Base-by-base conservation (phyloP, 2,888 invertebrate species). In the Liodrosophila aerea region DNA sequence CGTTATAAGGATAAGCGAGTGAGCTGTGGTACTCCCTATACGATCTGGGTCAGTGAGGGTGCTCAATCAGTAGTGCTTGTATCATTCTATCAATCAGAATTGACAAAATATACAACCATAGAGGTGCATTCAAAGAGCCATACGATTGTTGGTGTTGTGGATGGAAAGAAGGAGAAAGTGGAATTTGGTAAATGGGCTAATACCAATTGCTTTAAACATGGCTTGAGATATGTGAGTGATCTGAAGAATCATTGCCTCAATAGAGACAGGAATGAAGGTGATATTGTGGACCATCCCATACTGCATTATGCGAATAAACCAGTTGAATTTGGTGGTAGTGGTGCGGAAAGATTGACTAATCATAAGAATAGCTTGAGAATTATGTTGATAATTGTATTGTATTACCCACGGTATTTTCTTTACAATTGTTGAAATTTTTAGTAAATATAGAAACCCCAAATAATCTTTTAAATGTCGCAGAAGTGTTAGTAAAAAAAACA, bases 261-360 rank as follows among this genome's bases (percentile, higher is more conserved):
- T 1, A 22, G 36, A n/a, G 11, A 47, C 8, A 36, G 15, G 13
- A 11, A 47, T 29, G 4, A 1, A 8, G 11, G 29, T 11, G 36
- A 47, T 36, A 47, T 47, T 36, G 36, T 36, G 1, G 15, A 47
- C 7, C 15, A 37, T 9, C 36, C 47, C 12, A 29, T 47, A 4
- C 9, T 47, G 15, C 27, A 36, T 16, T 37, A 47, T 37, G 47
- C 8, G 8, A 22, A 22, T 22, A n/a, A n/a, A n/a, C n/a, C n/a
- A n/a, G n/a, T n/a, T n/a, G n/a, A n/a, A n/a, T n/a, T n/a, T n/a
- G n/a, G n/a, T n/a, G n/a, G n/a, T n/a, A n/a, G n/a, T n/a, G n/a
- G n/a, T n/a, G n/a, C n/a, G n/a, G n/a, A n/a, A n/a, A n/a, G n/a
- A n/a, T n/a, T n/a, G n/a, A n/a, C n/a, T n/a, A n/a, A n/a, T n/a